Evolutionary conservation across 2,888 invertebrate genomes (phyloP), one percentile per base, ranked within the genome.

Genomic region (Protodeltote pygarga): DNA sequence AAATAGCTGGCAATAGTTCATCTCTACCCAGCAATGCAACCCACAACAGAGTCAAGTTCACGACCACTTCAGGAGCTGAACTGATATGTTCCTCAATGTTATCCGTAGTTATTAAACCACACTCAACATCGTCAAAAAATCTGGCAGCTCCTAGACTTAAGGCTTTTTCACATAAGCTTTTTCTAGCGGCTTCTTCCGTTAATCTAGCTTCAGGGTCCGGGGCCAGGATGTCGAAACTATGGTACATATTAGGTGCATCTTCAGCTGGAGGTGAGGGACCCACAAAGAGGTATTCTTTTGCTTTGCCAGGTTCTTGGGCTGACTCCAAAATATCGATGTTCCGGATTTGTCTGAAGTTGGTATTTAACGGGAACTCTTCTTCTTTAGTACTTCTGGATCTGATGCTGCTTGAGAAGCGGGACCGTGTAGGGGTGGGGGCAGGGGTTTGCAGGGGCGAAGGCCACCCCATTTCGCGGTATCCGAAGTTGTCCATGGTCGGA

Each of bases 201-300:
- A 95, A 90, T 73, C 94, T 94, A 48, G 95, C 95, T 68, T 94
- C 95, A 27, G 94, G 92, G 66, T 95, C 94, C 25, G 94, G 93
- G 21, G 94, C 93, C 10, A 94, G 93, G 59, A 95, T 93, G 71
- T 95, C 95, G 57, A 96, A 95, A 77, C 95, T 96, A 67, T 96
- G 96, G 81, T 95, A 95, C 90, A 95, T 94, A 67, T 95, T 95
- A 34, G 95, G 95, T 2, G 95, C 95, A 87, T 95, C 95, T 85
- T 96, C 96, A 28, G 95, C 95, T 1, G 96, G 96, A 8, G 96
- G 96, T 3, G 96, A 95, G 8, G 95, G 95, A 9, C 96, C 96
- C 57, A 95, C 95, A 76, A 96, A 95, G 85, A 96, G 93, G 75
- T 95, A 95, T 81, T 95, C 95, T 75, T 95, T 95, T 64, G 94